Conservation (phyloP, 1,140 invertebrate genomes). For the Philopotamus ludificatus region DNA sequence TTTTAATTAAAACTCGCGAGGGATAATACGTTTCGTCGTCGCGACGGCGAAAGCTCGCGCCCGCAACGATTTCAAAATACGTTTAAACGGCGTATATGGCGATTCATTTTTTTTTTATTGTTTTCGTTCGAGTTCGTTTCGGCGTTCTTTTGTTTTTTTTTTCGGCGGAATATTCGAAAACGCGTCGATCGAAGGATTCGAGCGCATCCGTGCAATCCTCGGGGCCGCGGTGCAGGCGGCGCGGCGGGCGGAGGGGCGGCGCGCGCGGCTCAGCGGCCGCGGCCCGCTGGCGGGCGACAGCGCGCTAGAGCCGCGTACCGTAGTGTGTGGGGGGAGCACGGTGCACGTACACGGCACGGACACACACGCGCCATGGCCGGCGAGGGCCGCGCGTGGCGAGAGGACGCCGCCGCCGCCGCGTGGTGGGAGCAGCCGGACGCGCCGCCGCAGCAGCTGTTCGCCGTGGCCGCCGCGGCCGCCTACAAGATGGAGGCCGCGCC, state of each 20-base stretch:
- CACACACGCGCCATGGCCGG: background rate
- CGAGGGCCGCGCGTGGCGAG: constrained; percentile 3
- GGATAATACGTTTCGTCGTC: no score
- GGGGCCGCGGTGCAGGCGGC: background rate
- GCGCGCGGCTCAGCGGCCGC: background rate
- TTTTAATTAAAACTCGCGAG: no score
- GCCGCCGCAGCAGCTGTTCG: constrained; percentile 54
- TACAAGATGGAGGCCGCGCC: constrained; percentile 66
- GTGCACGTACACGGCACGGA: background rate
- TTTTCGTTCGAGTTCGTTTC: no score
- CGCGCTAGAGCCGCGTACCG: background rate
- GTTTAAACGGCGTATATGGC: no score
- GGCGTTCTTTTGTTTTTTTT: no score
- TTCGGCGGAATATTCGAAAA: no score
- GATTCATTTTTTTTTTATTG: no score
- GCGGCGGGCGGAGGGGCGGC: background rate
- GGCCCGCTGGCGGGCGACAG: constrained; percentile 5
- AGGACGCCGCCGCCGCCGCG: constrained; percentile 55
- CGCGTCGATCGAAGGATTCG: no score
- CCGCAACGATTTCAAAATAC: no score
- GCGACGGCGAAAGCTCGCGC: no score
- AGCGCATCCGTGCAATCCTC: background rate
- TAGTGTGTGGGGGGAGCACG: background rate
- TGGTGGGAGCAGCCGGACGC: constrained; percentile 59
- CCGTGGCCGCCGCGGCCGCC: constrained; percentile 57